Conservation (phyloP, 2,797 vertebrate genomes). For the Rachycentron canadum region DNA sequence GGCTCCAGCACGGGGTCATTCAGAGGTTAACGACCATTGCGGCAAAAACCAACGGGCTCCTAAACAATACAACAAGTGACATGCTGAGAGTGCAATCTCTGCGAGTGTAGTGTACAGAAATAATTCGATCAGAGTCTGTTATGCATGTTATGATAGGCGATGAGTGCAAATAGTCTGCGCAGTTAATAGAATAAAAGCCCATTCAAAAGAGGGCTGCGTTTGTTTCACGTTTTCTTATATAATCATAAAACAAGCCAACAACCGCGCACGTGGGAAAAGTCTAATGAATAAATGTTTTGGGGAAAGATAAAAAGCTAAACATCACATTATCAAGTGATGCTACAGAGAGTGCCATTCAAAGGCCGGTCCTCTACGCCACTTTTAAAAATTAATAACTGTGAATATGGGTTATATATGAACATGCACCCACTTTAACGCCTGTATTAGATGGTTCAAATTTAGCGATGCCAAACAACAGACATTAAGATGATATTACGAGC, state of each 20-base stretch:
- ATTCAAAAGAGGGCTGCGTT: constrained; percentile 35
- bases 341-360: constrained; percentile 3
- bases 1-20: constrained; percentile 89
- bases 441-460: constrained; percentile 23
- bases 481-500: not conserved
- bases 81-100: constrained; percentile 75
- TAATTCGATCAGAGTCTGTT: constrained; percentile 68
- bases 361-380: constrained; percentile 26
- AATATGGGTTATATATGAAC: constrained; percentile 44
- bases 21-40: constrained; percentile 96
- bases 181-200: constrained; percentile 71
- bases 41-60: constrained; percentile 85
- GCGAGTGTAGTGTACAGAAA: constrained; percentile 50
- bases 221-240: constrained; percentile 4
- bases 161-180: constrained; percentile 58
- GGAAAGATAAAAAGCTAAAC: constrained; percentile 36
- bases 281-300: constrained; percentile 42
- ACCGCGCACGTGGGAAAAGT: constrained; percentile 18
- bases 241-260: constrained; percentile 40
- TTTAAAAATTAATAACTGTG: constrained; percentile 35
- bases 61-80: constrained; percentile 82
- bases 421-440: not conserved
- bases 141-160: constrained; percentile 61
- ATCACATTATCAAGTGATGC: constrained; percentile 32
- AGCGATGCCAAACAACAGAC: constrained; percentile 19